phyloP scores from a whole-genome alignment of 2,797 vertebrate species.

The Percopsis omiscomaycus region DNA sequence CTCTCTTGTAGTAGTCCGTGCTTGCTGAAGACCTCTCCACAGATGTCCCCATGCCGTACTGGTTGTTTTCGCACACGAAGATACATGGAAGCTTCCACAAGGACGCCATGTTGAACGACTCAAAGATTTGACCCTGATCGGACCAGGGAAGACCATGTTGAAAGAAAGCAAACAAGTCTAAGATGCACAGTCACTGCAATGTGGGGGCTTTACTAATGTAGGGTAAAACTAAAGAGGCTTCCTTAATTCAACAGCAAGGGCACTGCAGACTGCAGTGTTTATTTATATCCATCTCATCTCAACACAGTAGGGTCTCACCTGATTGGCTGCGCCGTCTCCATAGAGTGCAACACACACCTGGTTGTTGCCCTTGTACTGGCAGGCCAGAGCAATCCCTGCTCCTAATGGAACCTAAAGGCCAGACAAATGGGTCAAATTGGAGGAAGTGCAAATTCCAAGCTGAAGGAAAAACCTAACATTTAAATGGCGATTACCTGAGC shows the following conservation, averaged over 20 bases:
- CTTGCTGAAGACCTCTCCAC: conserved; percentile 89
- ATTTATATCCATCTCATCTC: background rate
- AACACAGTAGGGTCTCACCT: conserved; percentile 72
- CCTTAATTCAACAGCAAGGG: too few species aligned
- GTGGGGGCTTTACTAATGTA: too few species aligned
- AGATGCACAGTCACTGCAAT: background rate
- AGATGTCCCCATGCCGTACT: conserved; percentile 93
- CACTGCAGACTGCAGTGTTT: too few species aligned
- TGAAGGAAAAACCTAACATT: too few species aligned
- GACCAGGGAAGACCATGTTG: background rate
- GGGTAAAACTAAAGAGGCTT: too few species aligned
- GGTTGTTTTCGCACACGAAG: conserved; percentile 94
- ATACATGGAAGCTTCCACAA: conserved; percentile 94
- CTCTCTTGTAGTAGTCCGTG: conserved; percentile 93
- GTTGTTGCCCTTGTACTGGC: conserved; percentile 87
- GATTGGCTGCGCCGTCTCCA: conserved; percentile 95
- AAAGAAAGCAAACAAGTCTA: background rate
- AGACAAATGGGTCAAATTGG: background rate
- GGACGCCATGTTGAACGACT: conserved; percentile 93
- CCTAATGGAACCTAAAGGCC: conserved; percentile 87
- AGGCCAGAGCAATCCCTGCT: conserved; percentile 91
- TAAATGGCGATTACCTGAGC: conserved; percentile 82
- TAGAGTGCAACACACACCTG: conserved; percentile 89
- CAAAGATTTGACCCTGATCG: conserved; percentile 91
- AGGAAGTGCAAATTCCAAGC: background rate